Conservation (phyloP, 1,140 invertebrate genomes). For the Rhagoletis pomonella region DNA sequence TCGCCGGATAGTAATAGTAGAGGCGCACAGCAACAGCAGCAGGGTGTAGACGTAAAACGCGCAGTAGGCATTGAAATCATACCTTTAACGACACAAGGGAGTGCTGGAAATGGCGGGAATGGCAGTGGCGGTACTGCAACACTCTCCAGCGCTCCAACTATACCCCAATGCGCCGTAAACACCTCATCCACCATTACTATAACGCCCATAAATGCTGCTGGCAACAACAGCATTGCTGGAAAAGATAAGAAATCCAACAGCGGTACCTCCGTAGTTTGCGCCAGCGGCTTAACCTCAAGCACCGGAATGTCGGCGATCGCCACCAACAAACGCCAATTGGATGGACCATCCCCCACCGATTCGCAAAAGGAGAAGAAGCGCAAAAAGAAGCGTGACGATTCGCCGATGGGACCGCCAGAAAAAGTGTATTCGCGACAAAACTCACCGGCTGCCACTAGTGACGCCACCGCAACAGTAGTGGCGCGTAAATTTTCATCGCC, state of each 20-base stretch:
- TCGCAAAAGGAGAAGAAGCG: constrained; percentile 87
- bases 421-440: constrained; percentile 77
- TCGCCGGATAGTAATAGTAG: constrained; percentile 61
- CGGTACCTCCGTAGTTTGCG: not conserved
- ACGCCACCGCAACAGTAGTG: constrained; percentile 60
- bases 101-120: constrained; percentile 26
- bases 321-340: constrained; percentile 74
- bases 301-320: constrained; percentile 61
- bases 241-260: constrained; percentile 57
- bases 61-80: constrained; percentile 76
- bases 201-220: constrained; percentile 81
- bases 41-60: constrained; percentile 65
- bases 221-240: constrained; percentile 59
- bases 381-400: constrained; percentile 83
- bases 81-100: constrained; percentile 69
- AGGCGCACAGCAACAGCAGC: not conserved
- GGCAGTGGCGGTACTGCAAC: not conserved
- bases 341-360: constrained; percentile 76
- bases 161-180: not conserved
- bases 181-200: constrained; percentile 81
- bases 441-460: constrained; percentile 66
- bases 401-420: constrained; percentile 89
- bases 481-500: constrained; percentile 69
- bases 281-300: not conserved
- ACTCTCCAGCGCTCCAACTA: constrained; percentile 5